phyloP scores from a whole-genome alignment of 2,113 vertebrate genomes.

The Brachyistius frenatus region DNA sequence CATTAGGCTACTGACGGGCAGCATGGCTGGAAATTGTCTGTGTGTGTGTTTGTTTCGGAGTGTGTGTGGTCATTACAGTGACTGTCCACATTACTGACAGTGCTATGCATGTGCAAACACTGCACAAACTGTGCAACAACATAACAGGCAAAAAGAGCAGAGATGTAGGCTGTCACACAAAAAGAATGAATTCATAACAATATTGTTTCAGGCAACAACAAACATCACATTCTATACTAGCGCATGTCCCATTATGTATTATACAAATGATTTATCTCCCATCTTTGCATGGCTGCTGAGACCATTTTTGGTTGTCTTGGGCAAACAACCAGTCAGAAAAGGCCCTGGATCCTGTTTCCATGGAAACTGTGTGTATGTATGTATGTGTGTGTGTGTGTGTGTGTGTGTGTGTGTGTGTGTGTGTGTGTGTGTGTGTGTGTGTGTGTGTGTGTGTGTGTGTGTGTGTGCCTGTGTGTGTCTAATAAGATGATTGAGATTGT shows the following conservation, averaged over 20 bases:
- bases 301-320: slow-evolving; percentile 76
- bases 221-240: slow-evolving; percentile 16
- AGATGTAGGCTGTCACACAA: slow-evolving; percentile 11
- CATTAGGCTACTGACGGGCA: slow-evolving; percentile 71
- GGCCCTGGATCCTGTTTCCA: slow-evolving; percentile 82
- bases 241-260: slow-evolving; percentile 47
- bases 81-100: slow-evolving; percentile 43
- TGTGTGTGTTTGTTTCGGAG: slow-evolving; percentile 27
- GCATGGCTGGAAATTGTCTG: slow-evolving; percentile 64
- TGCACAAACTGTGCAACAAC: slow-evolving; percentile 33
- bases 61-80: slow-evolving; percentile 39
- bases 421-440: slow-evolving; percentile 58
- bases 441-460: slow-evolving; percentile 34
- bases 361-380: slow-evolving; percentile 81
- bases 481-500: slow-evolving; percentile 77
- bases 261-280: slow-evolving; percentile 62
- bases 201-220: slow-evolving; percentile 20
- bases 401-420: slow-evolving; percentile 45
- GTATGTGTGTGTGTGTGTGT: slow-evolving; percentile 38
- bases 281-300: slow-evolving; percentile 69
- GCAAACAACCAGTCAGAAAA: slow-evolving; percentile 80
- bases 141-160: not conserved
- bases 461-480: slow-evolving; percentile 43
- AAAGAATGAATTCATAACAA: slow-evolving; percentile 14
- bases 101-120: slow-evolving; percentile 33